A percentile compares a stretch with the other conserved stretches of the same genome.
phyloP scores from a whole-genome alignment of 1,140 invertebrate genomes.

The Theocolax elegans region DNA sequence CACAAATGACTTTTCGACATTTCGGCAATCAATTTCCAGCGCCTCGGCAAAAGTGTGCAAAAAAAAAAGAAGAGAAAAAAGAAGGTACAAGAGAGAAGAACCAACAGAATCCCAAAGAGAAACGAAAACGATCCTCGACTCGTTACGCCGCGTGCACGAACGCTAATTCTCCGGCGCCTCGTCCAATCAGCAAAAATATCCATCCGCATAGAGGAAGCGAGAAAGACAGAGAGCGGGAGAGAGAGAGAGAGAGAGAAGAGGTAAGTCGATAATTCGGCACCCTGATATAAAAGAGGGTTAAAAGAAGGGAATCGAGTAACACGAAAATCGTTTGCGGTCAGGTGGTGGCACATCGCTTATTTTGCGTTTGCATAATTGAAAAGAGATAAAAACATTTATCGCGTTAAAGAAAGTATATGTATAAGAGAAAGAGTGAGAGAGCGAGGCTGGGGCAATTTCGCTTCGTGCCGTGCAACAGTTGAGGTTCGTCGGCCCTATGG shows the following conservation, averaged over 20 bases:
- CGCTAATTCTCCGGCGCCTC: slow-evolving; percentile 32
- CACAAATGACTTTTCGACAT: slow-evolving; percentile 40
- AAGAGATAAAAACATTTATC: slow-evolving; percentile 35
- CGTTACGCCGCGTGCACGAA: slow-evolving; percentile 13
- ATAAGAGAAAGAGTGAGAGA: slow-evolving; percentile 15
- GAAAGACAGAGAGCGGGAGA: slow-evolving; percentile 23
- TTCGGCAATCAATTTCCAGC: slow-evolving; percentile 37
- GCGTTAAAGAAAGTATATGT: not conserved
- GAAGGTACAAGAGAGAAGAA: slow-evolving; percentile 14
- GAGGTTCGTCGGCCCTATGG: slow-evolving; percentile 54
- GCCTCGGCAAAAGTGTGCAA: not conserved
- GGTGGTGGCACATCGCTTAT: slow-evolving; percentile 12
- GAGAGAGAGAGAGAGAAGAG: slow-evolving; percentile 6
- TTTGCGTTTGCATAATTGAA: slow-evolving; percentile 44
- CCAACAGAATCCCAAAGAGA: not conserved
- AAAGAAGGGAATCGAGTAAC: not conserved
- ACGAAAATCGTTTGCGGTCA: slow-evolving; percentile 37
- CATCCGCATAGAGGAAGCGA: not conserved
- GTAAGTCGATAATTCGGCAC: slow-evolving; percentile 6
- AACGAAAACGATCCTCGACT: not conserved
- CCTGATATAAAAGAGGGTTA: slow-evolving; percentile 1
- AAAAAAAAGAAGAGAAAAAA: not conserved
- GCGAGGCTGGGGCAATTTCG: slow-evolving; percentile 24
- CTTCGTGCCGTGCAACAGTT: slow-evolving; percentile 47
- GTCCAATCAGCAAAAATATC: slow-evolving; percentile 34